Percentiles rank a stretch among this genome's conserved stretches.
phyloP scores from a whole-genome alignment of 2,113 vertebrate genomes.

The Uria lomvia region DNA sequence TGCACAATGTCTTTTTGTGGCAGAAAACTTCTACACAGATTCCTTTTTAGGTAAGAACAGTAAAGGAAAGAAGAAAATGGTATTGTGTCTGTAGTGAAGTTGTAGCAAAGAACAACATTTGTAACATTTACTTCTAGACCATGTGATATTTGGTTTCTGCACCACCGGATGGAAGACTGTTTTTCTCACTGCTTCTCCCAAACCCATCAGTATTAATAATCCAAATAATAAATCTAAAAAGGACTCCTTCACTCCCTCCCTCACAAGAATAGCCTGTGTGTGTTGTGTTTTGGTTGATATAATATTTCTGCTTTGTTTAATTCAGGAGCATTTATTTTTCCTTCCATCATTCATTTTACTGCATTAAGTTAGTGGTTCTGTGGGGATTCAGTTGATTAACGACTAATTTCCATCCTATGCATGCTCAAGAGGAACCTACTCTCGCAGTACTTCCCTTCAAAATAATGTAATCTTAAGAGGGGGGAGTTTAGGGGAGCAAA shows the following conservation, averaged over 20 bases:
- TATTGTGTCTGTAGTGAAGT: too few species aligned
- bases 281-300: conserved; percentile 15
- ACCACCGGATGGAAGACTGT: conserved; percentile 34
- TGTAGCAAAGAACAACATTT: too few species aligned
- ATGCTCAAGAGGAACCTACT: neutral
- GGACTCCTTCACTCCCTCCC: neutral
- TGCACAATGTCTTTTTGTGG: neutral
- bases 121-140: conserved; percentile 50
- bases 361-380: conserved; percentile 46
- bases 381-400: conserved; percentile 57
- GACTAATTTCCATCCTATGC: conserved; percentile 50
- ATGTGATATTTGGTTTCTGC: conserved; percentile 39
- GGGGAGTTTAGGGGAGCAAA: neutral
- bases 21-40: neutral
- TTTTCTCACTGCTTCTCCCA: conserved; percentile 21
- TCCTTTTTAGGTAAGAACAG: neutral
- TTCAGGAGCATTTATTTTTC: conserved; percentile 53
- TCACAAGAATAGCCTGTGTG: neutral
- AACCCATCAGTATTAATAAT: conserved; percentile 72
- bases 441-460: neutral
- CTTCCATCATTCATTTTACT: conserved; percentile 53
- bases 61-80: neutral
- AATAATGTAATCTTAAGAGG: neutral
- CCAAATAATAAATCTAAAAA: conserved; percentile 62
- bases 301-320: conserved; percentile 39